Evolutionary conservation across 2,888 invertebrate genomes (phyloP).

Genomic region (Catocala nupta): DNA sequence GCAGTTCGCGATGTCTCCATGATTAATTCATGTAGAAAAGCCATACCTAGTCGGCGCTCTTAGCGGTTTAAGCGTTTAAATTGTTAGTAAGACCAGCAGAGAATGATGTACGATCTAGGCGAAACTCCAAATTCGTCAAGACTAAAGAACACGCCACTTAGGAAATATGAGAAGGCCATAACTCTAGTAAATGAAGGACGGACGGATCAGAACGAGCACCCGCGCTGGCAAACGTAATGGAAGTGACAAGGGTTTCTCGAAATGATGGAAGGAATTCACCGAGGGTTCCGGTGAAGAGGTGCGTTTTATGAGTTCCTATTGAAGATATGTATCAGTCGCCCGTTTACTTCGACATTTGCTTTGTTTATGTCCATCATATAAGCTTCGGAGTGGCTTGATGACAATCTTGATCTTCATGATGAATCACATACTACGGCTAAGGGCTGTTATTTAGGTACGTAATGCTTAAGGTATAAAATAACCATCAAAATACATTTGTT

Average conservation of each 20-base stretch:
- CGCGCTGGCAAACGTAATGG: conserved; percentile 78
- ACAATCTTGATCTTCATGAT: conserved; percentile 23
- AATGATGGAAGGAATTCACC: conserved; percentile 81
- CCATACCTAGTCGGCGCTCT: conserved; percentile 23
- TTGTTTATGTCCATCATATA: conserved; percentile 48
- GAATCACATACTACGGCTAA: no score
- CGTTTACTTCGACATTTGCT: conserved; percentile 62
- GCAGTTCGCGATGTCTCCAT: conserved; percentile 41
- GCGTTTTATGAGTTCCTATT: conserved; percentile 73
- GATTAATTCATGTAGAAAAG: conserved; percentile 44
- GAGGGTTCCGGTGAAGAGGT: conserved; percentile 70
- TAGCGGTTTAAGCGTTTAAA: conserved; percentile 35
- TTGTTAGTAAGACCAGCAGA: conserved; percentile 32
- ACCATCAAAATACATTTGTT: neutral
- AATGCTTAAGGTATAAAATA: no score
- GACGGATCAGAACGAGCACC: conserved; percentile 71
- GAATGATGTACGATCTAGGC: conserved; percentile 49
- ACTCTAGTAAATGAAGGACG: conserved; percentile 81
- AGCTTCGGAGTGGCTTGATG: conserved; percentile 33
- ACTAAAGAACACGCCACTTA: conserved; percentile 72
- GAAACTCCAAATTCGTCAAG: conserved; percentile 63
- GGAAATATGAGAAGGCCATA: conserved; percentile 80
- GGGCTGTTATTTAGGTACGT: no score
- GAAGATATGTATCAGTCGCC: conserved; percentile 73
- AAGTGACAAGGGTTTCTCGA: conserved; percentile 84